Evolutionary conservation across 2,888 invertebrate species (phyloP).

Genomic region (Agrenia bidenticulata): DNA sequence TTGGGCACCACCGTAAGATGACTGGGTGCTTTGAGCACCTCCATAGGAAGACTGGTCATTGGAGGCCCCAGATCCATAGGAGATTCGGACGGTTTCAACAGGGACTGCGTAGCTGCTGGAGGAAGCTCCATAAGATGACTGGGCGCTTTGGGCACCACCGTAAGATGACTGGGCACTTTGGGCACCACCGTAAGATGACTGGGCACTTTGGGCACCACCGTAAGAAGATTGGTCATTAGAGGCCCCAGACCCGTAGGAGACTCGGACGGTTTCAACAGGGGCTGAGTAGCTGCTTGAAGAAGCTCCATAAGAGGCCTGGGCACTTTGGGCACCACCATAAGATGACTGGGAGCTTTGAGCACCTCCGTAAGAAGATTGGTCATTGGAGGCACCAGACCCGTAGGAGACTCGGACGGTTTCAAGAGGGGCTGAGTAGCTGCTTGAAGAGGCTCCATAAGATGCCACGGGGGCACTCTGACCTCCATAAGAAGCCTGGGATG

Average conservation of each 20-base stretch:
- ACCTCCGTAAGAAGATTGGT: background rate
- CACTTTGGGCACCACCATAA: background rate
- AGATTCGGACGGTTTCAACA: background rate
- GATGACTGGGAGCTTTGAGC: background rate
- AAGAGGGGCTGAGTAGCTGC: background rate
- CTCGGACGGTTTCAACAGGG: slow-evolving; percentile 8
- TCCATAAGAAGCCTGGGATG: background rate
- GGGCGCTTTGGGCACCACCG: background rate
- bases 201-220: background rate
- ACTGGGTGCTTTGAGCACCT: background rate
- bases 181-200: background rate
- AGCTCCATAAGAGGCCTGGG: background rate
- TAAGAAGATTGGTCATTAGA: background rate
- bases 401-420: slow-evolving; percentile 2
- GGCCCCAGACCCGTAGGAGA: background rate
- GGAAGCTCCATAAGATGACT: background rate
- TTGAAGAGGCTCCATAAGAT: background rate
- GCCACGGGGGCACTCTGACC: too few relatives aligned
- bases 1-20: background rate
- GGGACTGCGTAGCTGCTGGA: background rate
- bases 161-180: background rate
- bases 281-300: background rate
- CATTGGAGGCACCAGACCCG: background rate
- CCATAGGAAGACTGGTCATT: background rate
- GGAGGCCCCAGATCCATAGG: background rate